Evolutionary conservation across 2,113 vertebrate genomes (phyloP), one percentile per base, ranked within the genome.

Genomic region (Mobula hypostoma): DNA sequence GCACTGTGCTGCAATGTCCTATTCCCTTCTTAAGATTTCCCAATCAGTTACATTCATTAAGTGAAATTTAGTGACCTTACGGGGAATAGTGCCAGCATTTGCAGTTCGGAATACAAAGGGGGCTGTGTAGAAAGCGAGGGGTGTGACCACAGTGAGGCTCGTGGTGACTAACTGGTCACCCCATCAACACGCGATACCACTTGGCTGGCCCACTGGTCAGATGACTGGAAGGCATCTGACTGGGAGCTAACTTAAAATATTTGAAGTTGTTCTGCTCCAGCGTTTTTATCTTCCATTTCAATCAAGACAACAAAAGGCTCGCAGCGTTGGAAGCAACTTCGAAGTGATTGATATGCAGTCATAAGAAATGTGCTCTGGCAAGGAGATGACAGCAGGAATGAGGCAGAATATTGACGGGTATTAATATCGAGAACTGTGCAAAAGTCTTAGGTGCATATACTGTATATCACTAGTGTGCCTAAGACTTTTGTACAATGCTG

Each of bases 101-200:
- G 94, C 29, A 94, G 17, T 82, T 48, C 88, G 36, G 66, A 94
- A 94, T 79, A 95, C 78, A 94, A 94, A 68, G 76, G 70, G 19
- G n/a, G 32, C 68, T 76, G 19, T 94, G 63, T 94, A 61, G 93
- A 68, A 85, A 94, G 85, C 74, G n/a, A 61, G 29, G 85, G 40
- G 40, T 61, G 24, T 66, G 78, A 24, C 76, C 79, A 94, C 19
- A 94, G 61, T 74, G 79, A 90, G 40, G 68, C 36, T 91, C 94
- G 94, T 94, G 77, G 76, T 94, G 11, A 94, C 56, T n/a, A 94
- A 40, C 27, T 85, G 94, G 8, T 79, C 48, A 80, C 88, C 29
- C 66, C 74, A 74, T 40, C 93, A 94, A 94, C 88, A 78, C 17
- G 1, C 40, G 32, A 29, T 68, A 1, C 2, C 12, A 63, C 1